A percentile compares a stretch with the other conserved stretches of the same genome.
phyloP scores from a whole-genome alignment of 53 echinoderm and acorn worm species.

The Hippasteria phrygiana region DNA sequence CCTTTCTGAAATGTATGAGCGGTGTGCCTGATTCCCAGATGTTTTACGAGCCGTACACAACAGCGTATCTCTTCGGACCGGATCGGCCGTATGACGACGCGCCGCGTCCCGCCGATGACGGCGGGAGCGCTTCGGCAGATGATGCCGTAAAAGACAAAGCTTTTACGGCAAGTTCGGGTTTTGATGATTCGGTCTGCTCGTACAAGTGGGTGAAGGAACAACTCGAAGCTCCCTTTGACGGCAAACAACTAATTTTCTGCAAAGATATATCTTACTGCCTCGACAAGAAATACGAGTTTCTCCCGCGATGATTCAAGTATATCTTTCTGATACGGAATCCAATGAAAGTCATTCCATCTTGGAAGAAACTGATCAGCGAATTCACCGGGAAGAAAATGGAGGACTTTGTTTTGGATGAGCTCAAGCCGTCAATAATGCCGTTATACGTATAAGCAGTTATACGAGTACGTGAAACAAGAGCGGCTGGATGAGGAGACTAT shows the following conservation, averaged over 20 bases:
- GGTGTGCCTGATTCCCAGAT: constrained; percentile 10
- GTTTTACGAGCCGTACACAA: constrained; percentile 46
- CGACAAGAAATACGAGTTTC: background rate
- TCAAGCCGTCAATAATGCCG: background rate
- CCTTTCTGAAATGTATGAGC: constrained; percentile 43
- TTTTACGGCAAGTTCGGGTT: background rate
- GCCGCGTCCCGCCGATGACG: background rate
- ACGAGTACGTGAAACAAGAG: constrained; percentile 15
- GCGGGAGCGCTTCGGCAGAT: background rate
- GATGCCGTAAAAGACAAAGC: background rate
- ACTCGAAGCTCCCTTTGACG: constrained; percentile 26
- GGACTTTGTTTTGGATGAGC: constrained; percentile 14
- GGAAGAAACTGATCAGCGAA: constrained; percentile 38
- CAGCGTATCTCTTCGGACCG: constrained; percentile 34
- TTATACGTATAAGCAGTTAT: constrained; percentile 19
- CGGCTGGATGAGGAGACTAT: constrained; percentile 22
- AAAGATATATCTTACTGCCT: constrained; percentile 37
- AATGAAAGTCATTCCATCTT: constrained; percentile 32
- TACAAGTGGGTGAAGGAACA: constrained; percentile 59
- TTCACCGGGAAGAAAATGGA: background rate
- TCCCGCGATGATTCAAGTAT: constrained; percentile 24
- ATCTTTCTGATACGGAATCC: constrained; percentile 52
- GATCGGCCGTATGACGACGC: background rate
- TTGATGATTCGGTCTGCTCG: constrained; percentile 15
- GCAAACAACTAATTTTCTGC: constrained; percentile 19